These are phyloP conservation scores for Puffinus mauretanicus DNA, from an alignment of 2,113 vertebrate species.

Conservation along the genomic window DNA sequence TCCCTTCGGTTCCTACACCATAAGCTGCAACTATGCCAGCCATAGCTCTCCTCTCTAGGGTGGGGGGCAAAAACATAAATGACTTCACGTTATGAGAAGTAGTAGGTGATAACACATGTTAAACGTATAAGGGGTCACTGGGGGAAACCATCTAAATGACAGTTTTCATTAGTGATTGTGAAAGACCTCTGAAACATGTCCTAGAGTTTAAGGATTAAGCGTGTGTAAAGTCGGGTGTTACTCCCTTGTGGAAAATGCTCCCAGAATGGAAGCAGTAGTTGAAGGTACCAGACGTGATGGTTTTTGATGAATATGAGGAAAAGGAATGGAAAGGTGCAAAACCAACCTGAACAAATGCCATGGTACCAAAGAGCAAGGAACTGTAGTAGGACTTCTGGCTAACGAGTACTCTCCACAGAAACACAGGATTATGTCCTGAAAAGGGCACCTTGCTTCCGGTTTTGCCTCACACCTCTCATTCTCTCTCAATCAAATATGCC, in stretches of 20 bases:
- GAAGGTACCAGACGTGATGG: background rate
- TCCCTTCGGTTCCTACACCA: fast-evolving
- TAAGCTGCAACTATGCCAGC: background rate
- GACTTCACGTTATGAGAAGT: fast-evolving
- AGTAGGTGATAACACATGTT: background rate
- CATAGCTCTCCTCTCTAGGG: background rate
- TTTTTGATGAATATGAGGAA: background rate
- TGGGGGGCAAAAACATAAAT: no score
- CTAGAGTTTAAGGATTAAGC: background rate
- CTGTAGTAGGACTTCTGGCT: background rate
- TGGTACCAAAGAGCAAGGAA: background rate
- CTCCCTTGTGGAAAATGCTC: background rate
- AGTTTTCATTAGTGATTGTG: background rate
- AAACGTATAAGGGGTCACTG: background rate
- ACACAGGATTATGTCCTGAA: background rate
- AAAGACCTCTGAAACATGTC: background rate
- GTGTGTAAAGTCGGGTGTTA: background rate
- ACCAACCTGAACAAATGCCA: background rate
- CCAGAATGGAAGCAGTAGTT: background rate
- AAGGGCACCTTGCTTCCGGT: background rate
- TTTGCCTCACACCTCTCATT: background rate
- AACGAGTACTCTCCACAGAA: background rate
- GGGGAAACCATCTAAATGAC: background rate
- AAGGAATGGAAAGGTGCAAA: background rate
- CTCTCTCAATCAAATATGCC: background rate